Percentiles rank a stretch among this genome's conserved stretches.
These are phyloP conservation scores for Bombus waltoni DNA, from an alignment of 1,140 invertebrate species.

Conservation along the genomic window DNA sequence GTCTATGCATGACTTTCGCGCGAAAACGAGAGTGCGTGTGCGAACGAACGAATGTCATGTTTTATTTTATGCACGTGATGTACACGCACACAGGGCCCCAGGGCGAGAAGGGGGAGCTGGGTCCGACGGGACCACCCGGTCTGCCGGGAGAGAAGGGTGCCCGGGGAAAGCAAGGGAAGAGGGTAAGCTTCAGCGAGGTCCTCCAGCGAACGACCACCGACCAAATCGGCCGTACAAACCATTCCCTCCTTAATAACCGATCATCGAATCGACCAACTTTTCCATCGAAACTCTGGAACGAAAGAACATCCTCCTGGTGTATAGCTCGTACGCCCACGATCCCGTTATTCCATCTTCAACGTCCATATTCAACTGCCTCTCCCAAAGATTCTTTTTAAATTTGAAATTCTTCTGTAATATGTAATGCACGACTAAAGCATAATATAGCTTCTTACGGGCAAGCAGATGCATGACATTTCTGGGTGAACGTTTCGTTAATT, in stretches of 20 bases:
- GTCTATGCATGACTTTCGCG: background rate
- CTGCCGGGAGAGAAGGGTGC: slow-evolving; percentile 89
- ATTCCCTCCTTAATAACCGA: slow-evolving; percentile 15
- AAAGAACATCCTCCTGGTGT: background rate
- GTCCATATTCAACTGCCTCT: background rate
- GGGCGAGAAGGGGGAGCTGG: slow-evolving; percentile 91
- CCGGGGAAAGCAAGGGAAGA: slow-evolving; percentile 92
- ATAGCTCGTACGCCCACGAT: background rate
- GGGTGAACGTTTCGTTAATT: background rate
- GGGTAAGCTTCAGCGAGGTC: slow-evolving; percentile 88
- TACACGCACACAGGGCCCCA: slow-evolving; percentile 85
- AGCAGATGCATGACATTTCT: slow-evolving; percentile 24
- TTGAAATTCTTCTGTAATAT: slow-evolving; percentile 13
- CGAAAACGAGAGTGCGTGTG: slow-evolving; percentile 21
- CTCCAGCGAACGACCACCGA: slow-evolving; percentile 73
- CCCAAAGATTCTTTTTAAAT: background rate
- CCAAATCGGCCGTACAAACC: slow-evolving; percentile 58
- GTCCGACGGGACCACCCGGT: slow-evolving; percentile 89
- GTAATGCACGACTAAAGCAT: slow-evolving; percentile 49
- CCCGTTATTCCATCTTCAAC: background rate
- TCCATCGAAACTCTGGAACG: slow-evolving; percentile 37
- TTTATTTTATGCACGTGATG: slow-evolving; percentile 66
- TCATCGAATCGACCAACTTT: slow-evolving; percentile 41
- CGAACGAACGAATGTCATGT: slow-evolving; percentile 43
- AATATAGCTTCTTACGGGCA: slow-evolving; percentile 25